Evolutionary conservation across 2,113 vertebrate species (phyloP).

Genomic region (Pogonocichla stellata): DNA sequence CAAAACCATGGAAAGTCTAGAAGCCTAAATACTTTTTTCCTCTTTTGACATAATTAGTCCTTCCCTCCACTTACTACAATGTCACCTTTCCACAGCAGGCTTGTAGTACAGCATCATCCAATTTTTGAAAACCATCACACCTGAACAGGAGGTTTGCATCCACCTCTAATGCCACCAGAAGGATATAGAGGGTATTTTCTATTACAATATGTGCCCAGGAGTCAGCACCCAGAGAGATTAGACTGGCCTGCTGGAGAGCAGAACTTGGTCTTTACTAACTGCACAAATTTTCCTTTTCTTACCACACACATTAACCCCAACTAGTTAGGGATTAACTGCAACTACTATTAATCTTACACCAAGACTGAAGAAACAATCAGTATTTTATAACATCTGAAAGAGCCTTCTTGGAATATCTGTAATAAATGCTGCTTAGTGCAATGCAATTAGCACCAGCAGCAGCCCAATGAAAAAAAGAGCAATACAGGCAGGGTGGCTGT

Average conservation of each 20-base stretch:
- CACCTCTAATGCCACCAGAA: not conserved
- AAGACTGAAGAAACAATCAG: not conserved
- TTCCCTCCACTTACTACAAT: not conserved
- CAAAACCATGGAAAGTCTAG: not conserved
- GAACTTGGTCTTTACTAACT: not conserved
- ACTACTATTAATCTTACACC: not conserved
- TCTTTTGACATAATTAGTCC: not conserved
- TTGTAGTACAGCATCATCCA: not conserved
- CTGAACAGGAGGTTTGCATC: not conserved
- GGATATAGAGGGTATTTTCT: not conserved
- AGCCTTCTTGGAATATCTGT: not conserved
- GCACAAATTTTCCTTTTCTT: not conserved
- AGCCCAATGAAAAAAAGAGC: not conserved
- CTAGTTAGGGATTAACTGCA: not conserved
- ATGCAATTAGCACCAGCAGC: not conserved
- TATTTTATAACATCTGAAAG: not conserved
- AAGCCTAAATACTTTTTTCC: not conserved
- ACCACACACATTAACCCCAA: not conserved
- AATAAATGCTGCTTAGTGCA: not conserved
- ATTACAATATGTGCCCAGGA: not conserved
- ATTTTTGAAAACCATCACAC: not conserved
- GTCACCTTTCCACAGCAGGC: not conserved
- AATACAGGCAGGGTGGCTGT: not conserved
- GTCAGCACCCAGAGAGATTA: not conserved
- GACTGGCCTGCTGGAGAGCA: not conserved